Evolutionary conservation across 2,797 vertebrate genomes (phyloP).

Genomic region (Phaenicophaeus curvirostris): DNA sequence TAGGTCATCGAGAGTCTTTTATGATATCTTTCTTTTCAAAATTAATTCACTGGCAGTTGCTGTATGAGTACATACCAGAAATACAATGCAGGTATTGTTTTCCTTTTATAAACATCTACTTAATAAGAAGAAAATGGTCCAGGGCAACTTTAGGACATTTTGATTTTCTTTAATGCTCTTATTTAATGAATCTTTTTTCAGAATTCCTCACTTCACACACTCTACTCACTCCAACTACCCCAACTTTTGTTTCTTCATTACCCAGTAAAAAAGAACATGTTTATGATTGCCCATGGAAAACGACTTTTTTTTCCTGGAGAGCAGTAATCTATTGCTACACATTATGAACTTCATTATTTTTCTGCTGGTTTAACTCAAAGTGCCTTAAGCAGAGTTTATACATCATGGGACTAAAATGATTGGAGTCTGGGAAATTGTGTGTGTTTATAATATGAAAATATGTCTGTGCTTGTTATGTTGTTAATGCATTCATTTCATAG

Average conservation of each 20-base stretch:
- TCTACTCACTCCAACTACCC: too few species aligned
- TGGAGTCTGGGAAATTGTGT: conserved; percentile 27
- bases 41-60: neutral
- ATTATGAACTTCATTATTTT: conserved; percentile 64
- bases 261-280: neutral
- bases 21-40: neutral
- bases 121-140: neutral
- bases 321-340: conserved; percentile 38
- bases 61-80: neutral
- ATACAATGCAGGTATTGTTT: neutral
- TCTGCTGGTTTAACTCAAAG: conserved; percentile 49
- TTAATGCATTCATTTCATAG: conserved; percentile 51
- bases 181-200: neutral
- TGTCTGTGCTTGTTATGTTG: neutral
- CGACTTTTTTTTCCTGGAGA: neutral
- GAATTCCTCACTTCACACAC: neutral
- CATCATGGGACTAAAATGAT: conserved; percentile 24
- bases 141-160: neutral
- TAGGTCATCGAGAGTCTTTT: neutral
- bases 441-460: neutral
- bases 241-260: neutral
- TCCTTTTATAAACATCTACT: neutral
- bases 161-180: neutral
- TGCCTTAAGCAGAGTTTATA: conserved; percentile 26
- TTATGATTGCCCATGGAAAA: neutral